Evolutionary conservation across 2,797 vertebrate species (phyloP).

Genomic region (Neopelma chrysocephalum): DNA sequence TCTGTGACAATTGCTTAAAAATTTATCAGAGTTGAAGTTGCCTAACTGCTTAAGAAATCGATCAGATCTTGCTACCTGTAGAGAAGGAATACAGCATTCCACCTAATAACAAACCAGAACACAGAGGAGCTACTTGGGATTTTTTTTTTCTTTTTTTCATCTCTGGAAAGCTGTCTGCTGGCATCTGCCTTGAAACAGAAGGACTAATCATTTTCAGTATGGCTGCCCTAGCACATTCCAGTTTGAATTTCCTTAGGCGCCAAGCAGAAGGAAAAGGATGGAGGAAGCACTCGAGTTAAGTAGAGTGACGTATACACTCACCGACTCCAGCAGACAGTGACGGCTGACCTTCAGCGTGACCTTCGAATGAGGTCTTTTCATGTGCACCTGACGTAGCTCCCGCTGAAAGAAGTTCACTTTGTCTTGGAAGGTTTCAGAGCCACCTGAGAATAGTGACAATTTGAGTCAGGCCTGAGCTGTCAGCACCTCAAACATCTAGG

Average conservation of each 20-base stretch:
- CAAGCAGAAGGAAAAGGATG: not conserved
- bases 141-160: not conserved
- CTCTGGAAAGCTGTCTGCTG: not conserved
- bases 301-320: constrained; percentile 64
- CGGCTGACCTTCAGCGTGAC: constrained; percentile 93
- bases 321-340: constrained; percentile 89
- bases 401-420: constrained; percentile 98
- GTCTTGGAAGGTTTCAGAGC: constrained; percentile 98
- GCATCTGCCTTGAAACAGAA: not conserved
- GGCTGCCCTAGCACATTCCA: not conserved
- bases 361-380: constrained; percentile 94
- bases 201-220: not conserved
- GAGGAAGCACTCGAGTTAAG: not conserved
- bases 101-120: not conserved
- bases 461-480: not conserved
- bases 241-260: not conserved
- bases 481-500: not conserved
- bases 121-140: not conserved
- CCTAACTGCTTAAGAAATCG: not conserved
- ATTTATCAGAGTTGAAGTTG: not conserved
- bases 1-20: not conserved
- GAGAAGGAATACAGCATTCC: not conserved
- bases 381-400: constrained; percentile 93
- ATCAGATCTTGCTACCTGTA: not conserved
- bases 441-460: constrained; percentile 79